Percentiles rank a stretch among this genome's conserved stretches.
These are phyloP conservation scores for Corythornis vintsioides DNA, from an alignment of 2,113 vertebrate species.

Conservation along the genomic window DNA sequence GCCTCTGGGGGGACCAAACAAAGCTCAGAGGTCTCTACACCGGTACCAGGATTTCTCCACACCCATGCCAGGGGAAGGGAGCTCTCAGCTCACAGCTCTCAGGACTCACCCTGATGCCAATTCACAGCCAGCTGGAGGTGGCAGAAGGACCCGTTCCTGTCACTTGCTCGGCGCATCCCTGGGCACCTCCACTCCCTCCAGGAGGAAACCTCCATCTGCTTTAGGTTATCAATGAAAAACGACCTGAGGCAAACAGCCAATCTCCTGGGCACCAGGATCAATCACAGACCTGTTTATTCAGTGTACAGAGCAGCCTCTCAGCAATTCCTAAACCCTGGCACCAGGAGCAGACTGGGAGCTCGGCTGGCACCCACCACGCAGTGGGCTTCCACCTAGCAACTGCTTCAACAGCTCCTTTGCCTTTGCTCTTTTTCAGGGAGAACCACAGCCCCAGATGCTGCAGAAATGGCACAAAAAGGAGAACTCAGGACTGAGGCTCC, in stretches of 20 bases:
- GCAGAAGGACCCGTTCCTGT: not conserved
- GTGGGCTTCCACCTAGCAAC: not conserved
- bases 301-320: slow-evolving; percentile 17
- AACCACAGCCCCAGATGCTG: not conserved
- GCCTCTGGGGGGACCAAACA: not conserved
- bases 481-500: not conserved
- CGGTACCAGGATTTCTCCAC: rapidly evolving
- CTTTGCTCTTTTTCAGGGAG: not conserved
- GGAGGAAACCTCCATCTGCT: not conserved
- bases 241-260: slow-evolving; percentile 5
- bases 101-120: not conserved
- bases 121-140: rapidly evolving
- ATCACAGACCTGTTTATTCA: slow-evolving; percentile 25
- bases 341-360: not conserved
- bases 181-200: rapidly evolving
- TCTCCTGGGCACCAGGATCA: slow-evolving; percentile 9
- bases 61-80: not conserved
- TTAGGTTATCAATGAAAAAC: slow-evolving; percentile 49
- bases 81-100: rapidly evolving
- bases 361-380: not conserved
- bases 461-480: not conserved
- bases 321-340: slow-evolving; percentile 11
- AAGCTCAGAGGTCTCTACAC: not conserved
- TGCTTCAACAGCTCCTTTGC: not conserved
- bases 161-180: rapidly evolving